Percentiles rank a stretch among this genome's conserved stretches.
Conservation (phyloP, 1,140 invertebrate species). For the Pararge aegeria region DNA sequence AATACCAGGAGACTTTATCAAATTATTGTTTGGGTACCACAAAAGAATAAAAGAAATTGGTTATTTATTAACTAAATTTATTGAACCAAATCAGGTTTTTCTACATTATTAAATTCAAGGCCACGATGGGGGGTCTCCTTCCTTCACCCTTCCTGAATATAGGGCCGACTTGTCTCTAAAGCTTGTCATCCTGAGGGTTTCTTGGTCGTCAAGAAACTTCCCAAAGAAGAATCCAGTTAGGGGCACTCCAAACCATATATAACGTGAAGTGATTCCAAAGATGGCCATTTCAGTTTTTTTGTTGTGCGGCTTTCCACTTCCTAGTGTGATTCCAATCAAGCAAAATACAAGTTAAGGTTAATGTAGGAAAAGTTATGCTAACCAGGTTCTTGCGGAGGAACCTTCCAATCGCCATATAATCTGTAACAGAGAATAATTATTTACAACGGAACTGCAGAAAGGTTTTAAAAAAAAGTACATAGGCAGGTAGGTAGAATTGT, state of each 20-base stretch:
- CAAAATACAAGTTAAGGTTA: constrained; percentile 81
- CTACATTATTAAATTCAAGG: constrained; percentile 59
- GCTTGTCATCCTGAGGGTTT: constrained; percentile 84
- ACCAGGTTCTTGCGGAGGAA: constrained; percentile 81
- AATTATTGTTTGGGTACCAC: no score
- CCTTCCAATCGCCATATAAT: constrained; percentile 63
- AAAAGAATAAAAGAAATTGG: no score
- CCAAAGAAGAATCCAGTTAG: constrained; percentile 81
- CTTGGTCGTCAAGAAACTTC: constrained; percentile 82
- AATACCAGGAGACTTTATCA: no score
- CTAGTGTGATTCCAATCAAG: constrained; percentile 85
- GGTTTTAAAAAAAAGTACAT: no score
- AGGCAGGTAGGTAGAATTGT: no score
- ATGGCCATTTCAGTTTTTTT: constrained; percentile 74
- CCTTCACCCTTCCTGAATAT: constrained; percentile 83
- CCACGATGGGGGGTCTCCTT: constrained; percentile 87
- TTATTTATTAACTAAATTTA: no score
- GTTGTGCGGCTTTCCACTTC: constrained; percentile 82
- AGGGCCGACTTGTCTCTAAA: constrained; percentile 89
- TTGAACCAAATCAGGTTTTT: not conserved
- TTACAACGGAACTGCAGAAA: no score
- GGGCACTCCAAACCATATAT: constrained; percentile 73
- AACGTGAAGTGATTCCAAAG: constrained; percentile 76
- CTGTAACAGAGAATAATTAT: constrained; percentile 30
- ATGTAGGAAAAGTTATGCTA: constrained; percentile 83